These are phyloP conservation scores for Galerucella calmariensis DNA, from an alignment of 2,888 invertebrate species.

Conservation along the genomic window DNA sequence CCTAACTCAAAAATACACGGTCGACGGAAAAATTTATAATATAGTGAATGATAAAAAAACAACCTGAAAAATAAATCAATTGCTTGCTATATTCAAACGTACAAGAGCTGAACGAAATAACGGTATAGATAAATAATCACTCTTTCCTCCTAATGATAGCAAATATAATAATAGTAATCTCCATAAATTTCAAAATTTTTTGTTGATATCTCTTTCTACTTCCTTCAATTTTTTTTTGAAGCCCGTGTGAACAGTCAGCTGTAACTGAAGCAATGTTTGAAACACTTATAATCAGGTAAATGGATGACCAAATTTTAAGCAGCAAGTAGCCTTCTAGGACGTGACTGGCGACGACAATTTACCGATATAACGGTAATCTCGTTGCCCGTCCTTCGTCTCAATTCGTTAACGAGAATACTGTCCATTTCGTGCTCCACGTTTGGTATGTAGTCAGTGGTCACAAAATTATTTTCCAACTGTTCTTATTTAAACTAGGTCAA, in stretches of 20 bases:
- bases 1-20: no score
- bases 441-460: background rate
- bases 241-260: background rate
- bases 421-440: slow-evolving; percentile 7
- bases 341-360: slow-evolving; percentile 15
- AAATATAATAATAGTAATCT: background rate
- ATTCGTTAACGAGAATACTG: slow-evolving; percentile 7
- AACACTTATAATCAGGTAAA: slow-evolving; percentile 5
- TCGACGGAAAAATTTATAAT: no score
- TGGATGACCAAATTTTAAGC: slow-evolving; percentile 3
- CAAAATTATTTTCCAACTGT: slow-evolving; percentile 1
- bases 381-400: slow-evolving; percentile 7
- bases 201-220: background rate
- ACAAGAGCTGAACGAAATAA: no score
- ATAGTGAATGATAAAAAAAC: no score
- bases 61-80: no score
- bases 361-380: slow-evolving; percentile 14
- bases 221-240: background rate
- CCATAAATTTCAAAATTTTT: background rate
- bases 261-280: background rate
- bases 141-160: no score
- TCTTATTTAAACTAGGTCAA: slow-evolving; percentile 2
- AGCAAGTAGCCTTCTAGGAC: slow-evolving; percentile 7
- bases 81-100: no score
- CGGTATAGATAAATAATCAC: no score